These are phyloP conservation scores for Leistus spinibarbis DNA, from an alignment of 2,888 invertebrate species.

Conservation along the genomic window DNA sequence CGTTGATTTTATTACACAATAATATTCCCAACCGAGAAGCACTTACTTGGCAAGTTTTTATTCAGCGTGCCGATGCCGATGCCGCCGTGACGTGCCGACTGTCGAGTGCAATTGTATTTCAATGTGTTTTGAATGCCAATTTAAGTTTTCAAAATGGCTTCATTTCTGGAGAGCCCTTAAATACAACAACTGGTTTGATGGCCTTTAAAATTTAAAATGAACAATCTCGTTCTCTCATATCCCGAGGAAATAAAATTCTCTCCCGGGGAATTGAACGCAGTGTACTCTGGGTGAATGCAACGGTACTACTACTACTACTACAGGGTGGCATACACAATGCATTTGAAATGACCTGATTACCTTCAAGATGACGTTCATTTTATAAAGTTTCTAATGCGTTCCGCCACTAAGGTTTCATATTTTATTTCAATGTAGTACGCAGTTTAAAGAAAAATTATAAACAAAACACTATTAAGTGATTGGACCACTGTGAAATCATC, in stretches of 20 bases:
- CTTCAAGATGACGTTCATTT: constrained; percentile 21
- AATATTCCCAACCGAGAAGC: not conserved
- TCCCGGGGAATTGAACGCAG: constrained; percentile 32
- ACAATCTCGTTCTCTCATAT: not conserved
- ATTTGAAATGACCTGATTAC: constrained; percentile 39
- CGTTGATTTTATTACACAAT: not conserved
- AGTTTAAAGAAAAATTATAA: no score
- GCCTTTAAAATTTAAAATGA: constrained; percentile 37
- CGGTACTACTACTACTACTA: constrained; percentile 26
- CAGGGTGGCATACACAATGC: constrained; percentile 36
- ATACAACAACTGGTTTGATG: constrained; percentile 34
- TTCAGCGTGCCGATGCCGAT: not conserved
- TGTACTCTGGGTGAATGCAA: constrained; percentile 11
- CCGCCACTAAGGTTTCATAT: not conserved
- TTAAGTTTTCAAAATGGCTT: constrained; percentile 32
- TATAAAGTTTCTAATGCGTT: constrained; percentile 31
- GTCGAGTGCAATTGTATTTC: constrained; percentile 27
- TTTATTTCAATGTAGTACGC: not conserved
- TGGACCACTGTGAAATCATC: no score
- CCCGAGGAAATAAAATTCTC: constrained; percentile 20
- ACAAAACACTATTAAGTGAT: no score
- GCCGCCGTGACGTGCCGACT: not conserved
- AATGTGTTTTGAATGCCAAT: constrained; percentile 37
- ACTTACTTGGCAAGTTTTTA: constrained; percentile 2
- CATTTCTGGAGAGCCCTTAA: constrained; percentile 19